phyloP scores from a whole-genome alignment of 2,113 vertebrate species.

The Proteles cristata region DNA sequence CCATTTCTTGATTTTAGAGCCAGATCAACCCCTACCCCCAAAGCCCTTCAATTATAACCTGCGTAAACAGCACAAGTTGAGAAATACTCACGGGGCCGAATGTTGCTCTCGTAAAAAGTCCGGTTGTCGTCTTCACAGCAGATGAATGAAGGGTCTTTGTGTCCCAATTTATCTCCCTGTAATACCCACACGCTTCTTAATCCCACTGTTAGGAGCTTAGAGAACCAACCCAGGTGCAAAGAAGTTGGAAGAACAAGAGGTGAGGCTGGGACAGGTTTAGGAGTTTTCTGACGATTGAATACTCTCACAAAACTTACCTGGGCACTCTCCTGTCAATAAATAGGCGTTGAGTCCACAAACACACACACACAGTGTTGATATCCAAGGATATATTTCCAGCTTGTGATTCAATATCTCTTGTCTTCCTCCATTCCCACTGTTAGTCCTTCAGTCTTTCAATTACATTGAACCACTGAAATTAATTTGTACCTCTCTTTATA shows the following conservation, averaged over 20 bases:
- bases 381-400: background rate
- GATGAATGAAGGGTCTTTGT: slow-evolving; percentile 56
- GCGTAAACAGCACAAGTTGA: background rate
- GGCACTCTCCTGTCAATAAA: background rate
- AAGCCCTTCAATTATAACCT: background rate
- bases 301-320: background rate
- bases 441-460: background rate
- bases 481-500: background rate
- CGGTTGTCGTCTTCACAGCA: slow-evolving; percentile 26
- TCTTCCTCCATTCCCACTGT: background rate
- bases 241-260: background rate
- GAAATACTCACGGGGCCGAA: slow-evolving; percentile 78
- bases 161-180: slow-evolving; percentile 67
- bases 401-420: background rate
- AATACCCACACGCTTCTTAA: slow-evolving; percentile 78
- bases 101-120: slow-evolving; percentile 70
- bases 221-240: background rate
- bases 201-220: slow-evolving; percentile 65
- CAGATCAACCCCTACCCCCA: background rate
- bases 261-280: slow-evolving; percentile 59
- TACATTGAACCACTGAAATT: background rate
- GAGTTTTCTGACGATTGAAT: background rate
- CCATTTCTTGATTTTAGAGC: slow-evolving; percentile 20
- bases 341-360: background rate
- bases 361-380: background rate